These are phyloP conservation scores for Drosophila setifemur DNA, from an alignment of 1,140 invertebrate genomes.

Conservation along the genomic window DNA sequence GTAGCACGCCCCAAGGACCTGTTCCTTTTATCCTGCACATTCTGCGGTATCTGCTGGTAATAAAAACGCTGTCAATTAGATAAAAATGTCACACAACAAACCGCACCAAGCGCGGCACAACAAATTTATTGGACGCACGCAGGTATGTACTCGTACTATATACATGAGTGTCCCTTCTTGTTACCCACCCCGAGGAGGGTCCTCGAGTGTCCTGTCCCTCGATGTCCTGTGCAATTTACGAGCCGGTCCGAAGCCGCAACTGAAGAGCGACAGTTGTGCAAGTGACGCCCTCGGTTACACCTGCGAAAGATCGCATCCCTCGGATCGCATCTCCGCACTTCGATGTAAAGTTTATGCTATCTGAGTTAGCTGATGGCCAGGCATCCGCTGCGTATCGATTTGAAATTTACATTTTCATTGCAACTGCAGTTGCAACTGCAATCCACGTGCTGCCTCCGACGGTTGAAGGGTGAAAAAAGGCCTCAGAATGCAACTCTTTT, in stretches of 20 bases:
- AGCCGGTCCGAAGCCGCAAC: constrained; percentile 39
- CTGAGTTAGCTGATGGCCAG: constrained; percentile 53
- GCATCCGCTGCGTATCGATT: constrained; percentile 72
- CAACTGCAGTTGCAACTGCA: constrained; percentile 2
- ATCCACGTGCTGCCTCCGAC: constrained; percentile 46
- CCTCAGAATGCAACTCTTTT: constrained; percentile 12
- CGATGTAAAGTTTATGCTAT: constrained; percentile 51
- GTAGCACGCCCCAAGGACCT: constrained; percentile 70
- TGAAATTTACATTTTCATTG: constrained; percentile 70
- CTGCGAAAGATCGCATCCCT: constrained; percentile 44
- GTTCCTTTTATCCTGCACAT: constrained; percentile 7
- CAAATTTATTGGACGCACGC: constrained; percentile 69
- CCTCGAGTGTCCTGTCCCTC: constrained; percentile 5
- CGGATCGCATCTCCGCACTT: constrained; percentile 39
- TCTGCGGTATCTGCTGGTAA: constrained; percentile 35
- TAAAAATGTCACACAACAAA: constrained; percentile 82
- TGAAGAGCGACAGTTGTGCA: constrained; percentile 40
- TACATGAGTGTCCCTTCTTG: too few species aligned
- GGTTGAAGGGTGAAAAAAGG: constrained; percentile 9
- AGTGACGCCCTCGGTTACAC: constrained; percentile 78
- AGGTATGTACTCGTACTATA: constrained; percentile 15
- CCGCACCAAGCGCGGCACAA: constrained; percentile 52
- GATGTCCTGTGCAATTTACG: constrained; percentile 71
- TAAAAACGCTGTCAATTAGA: constrained; percentile 81
- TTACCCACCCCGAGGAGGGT: background rate